A percentile compares a stretch with the other conserved stretches of the same genome.
phyloP scores from a whole-genome alignment of 2,113 vertebrate species.

The Amphiprion ocellaris region DNA sequence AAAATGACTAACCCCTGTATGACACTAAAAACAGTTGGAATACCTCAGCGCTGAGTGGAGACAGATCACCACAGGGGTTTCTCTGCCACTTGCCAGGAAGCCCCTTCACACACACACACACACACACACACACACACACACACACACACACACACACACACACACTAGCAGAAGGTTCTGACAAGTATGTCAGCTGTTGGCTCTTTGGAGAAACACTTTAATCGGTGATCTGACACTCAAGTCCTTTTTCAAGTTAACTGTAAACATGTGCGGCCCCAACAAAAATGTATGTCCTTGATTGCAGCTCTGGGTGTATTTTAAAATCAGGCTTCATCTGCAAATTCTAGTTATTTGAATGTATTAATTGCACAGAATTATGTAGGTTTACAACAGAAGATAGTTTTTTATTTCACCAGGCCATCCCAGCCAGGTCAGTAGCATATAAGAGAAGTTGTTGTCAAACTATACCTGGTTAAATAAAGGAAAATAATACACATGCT shows the following conservation, averaged over 20 bases:
- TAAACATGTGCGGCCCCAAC: neutral
- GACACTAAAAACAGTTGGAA: constrained; percentile 10
- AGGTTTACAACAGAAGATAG: too few relatives aligned
- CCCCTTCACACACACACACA: constrained; percentile 21
- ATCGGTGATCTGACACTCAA: constrained; percentile 37
- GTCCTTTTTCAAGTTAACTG: neutral
- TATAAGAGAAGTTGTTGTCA: too few relatives aligned
- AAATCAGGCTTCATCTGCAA: neutral
- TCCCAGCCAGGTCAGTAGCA: too few relatives aligned
- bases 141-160: neutral
- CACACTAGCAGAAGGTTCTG: constrained; percentile 25
- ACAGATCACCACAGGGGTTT: constrained; percentile 6
- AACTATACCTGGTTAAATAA: too few relatives aligned
- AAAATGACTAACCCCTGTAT: neutral
- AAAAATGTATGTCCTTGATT: neutral
- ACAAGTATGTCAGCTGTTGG: constrained; percentile 29
- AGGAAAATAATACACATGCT: too few relatives aligned
- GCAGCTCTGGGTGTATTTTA: neutral
- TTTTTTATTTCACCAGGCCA: too few relatives aligned
- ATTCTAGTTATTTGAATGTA: too few relatives aligned
- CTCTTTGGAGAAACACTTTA: constrained; percentile 20
- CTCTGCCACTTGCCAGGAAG: constrained; percentile 14
- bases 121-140: constrained; percentile 15
- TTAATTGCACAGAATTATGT: too few relatives aligned
- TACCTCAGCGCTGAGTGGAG: neutral